phyloP scores from a whole-genome alignment of 2,888 invertebrate species.

The Petrophora chlorosata region DNA sequence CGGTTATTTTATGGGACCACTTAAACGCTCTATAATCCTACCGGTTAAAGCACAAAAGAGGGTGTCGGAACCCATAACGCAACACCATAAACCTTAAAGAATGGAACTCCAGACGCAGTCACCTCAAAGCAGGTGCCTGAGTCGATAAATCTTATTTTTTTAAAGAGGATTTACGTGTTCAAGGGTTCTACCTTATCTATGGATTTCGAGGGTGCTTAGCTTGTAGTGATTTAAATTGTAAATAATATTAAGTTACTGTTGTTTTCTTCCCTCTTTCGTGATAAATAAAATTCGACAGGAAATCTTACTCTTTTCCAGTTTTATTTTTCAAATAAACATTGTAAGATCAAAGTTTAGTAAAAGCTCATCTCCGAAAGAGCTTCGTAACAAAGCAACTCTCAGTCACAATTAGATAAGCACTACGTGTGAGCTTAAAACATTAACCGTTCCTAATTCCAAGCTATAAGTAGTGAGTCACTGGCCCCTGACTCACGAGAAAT shows the following conservation, averaged over 20 bases:
- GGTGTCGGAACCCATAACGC: conserved; percentile 70
- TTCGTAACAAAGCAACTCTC: conserved; percentile 33
- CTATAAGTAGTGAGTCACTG: conserved; percentile 67
- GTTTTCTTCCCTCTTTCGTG: conserved; percentile 24
- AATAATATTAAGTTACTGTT: conserved; percentile 41
- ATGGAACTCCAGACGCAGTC: conserved; percentile 60
- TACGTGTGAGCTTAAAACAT: conserved; percentile 43
- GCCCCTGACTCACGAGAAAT: conserved; percentile 65
- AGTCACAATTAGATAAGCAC: conserved; percentile 36
- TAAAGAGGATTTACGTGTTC: conserved; percentile 45
- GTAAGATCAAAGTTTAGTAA: neutral
- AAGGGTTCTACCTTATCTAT: conserved; percentile 40
- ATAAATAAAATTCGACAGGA: neutral
- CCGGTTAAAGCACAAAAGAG: conserved; percentile 74
- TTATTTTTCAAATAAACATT: neutral
- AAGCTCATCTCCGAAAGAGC: conserved; percentile 28
- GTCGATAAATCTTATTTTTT: conserved; percentile 67
- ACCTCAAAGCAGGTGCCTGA: conserved; percentile 65
- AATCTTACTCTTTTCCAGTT: no score
- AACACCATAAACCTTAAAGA: conserved; percentile 69
- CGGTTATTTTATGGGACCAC: conserved; percentile 78
- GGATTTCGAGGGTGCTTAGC: conserved; percentile 41
- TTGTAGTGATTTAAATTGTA: conserved; percentile 45
- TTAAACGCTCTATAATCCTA: conserved; percentile 79
- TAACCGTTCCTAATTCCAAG: conserved; percentile 56